Base-by-base conservation (phyloP, 2,113 vertebrate genomes). In the Eulemur rufifrons region DNA sequence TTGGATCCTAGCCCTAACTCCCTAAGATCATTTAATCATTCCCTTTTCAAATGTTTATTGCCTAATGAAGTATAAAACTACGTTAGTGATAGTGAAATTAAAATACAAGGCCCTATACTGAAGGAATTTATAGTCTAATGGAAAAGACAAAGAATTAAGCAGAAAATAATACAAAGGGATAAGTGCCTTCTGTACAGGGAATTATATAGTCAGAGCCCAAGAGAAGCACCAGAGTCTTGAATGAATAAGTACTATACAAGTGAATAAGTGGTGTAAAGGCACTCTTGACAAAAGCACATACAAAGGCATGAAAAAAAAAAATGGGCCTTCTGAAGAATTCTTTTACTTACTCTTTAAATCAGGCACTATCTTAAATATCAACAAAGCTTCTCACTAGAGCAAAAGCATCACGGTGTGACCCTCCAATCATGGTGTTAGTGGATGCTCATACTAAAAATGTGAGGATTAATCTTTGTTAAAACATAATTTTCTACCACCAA, bases 11-110 rank as follows among this genome's bases (percentile, higher is more conserved):
- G 27, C 52, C 27, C 73, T 86, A 50, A 50, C 14, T 87, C 64
- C 32, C 85, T 74, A 84, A 74, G 37, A 85, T 80, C 86, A 90
- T 56, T 95, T 93, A 92, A 68, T 73, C 39, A 92, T 39, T 78
- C n/a, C 81, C 32, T 93, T 69, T 82, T 85, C 34, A 92, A 97
- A 78, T 74, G 64, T 78, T 47, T 84, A 91, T 15, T 93, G 47
- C 52, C 81, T 87, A 81, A 23, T 37, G 29, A 68, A 29, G 3
- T 77, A 13, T 47, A 87, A 90, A 80, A 83, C 39, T 52, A 23
- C 76, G 50, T 21, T 37, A 89, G 56, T 66, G 32, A 52, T 0
- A 91, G 15, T 71, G 34, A 96, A 93, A 77, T 59, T 94, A 77
- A 92, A 89, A 87, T n/a, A 42, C 15, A 61, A 95, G 85, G 54